These are phyloP conservation scores for Trimorus sp. DNA, from an alignment of 2,888 invertebrate genomes.

Conservation along the genomic window DNA sequence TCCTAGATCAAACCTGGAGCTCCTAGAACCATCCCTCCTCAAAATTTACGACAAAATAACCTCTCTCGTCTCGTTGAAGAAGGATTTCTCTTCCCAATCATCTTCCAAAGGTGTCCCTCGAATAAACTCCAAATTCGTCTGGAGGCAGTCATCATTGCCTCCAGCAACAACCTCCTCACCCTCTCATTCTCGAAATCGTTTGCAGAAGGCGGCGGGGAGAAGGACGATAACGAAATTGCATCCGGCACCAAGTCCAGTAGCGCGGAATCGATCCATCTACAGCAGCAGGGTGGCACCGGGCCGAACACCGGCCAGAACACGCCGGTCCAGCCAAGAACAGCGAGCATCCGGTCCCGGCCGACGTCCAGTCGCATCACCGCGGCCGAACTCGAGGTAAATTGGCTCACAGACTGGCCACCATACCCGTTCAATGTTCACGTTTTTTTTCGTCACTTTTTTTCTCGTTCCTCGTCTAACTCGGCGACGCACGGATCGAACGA, in stretches of 20 bases:
- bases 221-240: slow-evolving; percentile 88
- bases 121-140: too few relatives aligned
- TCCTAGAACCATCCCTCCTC: too few relatives aligned
- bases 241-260: slow-evolving; percentile 89
- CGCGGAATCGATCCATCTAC: slow-evolving; percentile 88
- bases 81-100: too few relatives aligned
- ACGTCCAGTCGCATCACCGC: slow-evolving; percentile 94
- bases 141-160: too few relatives aligned
- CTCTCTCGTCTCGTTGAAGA: too few relatives aligned
- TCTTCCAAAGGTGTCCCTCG: too few relatives aligned
- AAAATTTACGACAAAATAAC: too few relatives aligned
- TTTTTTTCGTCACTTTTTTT: slow-evolving; percentile 33
- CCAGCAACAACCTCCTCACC: too few relatives aligned
- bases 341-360: slow-evolving; percentile 94
- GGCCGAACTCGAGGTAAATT: slow-evolving; percentile 88
- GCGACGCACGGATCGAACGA: slow-evolving; percentile 43
- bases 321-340: slow-evolving; percentile 90
- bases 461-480: slow-evolving; percentile 32
- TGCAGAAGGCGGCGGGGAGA: slow-evolving; percentile 85
- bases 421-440: slow-evolving; percentile 19
- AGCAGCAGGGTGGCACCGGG: slow-evolving; percentile 82
- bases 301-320: slow-evolving; percentile 83
- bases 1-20: too few relatives aligned
- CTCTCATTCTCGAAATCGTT: neutral
- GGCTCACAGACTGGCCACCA: too few relatives aligned